Conservation (phyloP, 2,888 invertebrate species). For the Nomada ruficornis region DNA sequence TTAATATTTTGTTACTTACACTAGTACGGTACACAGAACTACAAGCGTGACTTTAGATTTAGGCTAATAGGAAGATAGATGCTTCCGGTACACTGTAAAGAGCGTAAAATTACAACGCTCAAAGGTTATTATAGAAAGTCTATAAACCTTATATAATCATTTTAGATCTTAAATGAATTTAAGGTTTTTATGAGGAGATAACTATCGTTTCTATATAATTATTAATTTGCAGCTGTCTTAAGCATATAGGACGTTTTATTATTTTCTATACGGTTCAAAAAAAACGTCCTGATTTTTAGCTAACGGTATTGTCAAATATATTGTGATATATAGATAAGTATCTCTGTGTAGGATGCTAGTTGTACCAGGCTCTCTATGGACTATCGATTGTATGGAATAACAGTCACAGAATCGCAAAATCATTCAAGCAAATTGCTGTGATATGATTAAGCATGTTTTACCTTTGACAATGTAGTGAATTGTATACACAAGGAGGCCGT, state of each 20-base stretch:
- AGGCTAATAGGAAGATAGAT: not conserved
- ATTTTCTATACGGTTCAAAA: not conserved
- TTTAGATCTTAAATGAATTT: not conserved
- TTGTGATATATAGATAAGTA: conserved; percentile 31
- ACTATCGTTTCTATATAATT: not conserved
- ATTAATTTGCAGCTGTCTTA: conserved; percentile 9
- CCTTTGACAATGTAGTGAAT: conserved; percentile 17
- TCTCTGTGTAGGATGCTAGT: conserved; percentile 21
- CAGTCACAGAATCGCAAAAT: conserved; percentile 46
- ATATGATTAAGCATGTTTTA: conserved; percentile 51
- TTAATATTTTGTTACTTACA: not conserved
- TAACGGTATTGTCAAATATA: conserved; percentile 3
- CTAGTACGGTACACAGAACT: no score
- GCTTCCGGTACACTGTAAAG: conserved; percentile 18
- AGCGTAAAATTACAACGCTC: conserved; percentile 32
- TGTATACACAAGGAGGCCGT: conserved; percentile 1
- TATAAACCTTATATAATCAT: not conserved
- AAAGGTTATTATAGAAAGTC: conserved; percentile 11
- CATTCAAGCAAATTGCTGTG: conserved; percentile 52
- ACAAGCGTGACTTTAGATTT: not conserved
- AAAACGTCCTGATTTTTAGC: not conserved
- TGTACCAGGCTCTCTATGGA: conserved; percentile 24
- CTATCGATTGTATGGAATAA: conserved; percentile 47
- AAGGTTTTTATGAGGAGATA: conserved; percentile 4
- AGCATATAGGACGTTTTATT: not conserved